Evolutionary conservation across 2,888 invertebrate species (phyloP), one percentile per base, ranked within the genome.

Genomic region (Pediacus dermestoides): DNA sequence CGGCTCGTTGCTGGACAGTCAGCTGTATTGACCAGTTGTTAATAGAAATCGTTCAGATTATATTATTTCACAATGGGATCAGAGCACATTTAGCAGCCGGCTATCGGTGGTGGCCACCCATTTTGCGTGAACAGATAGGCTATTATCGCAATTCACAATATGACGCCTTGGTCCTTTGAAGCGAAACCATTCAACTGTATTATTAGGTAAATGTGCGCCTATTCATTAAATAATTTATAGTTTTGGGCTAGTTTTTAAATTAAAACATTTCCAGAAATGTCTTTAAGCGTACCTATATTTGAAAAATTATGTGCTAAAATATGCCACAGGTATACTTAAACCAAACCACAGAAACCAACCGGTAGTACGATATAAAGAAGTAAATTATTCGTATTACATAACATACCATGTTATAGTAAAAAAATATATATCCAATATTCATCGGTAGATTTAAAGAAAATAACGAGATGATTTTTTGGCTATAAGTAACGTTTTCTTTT

Each of bases 161-260:
- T 37, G 43, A 36, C 39, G 39, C 30, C 39, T 39, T n/a, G 27
- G 26, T 12, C 31, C 36, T 39, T 33, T 26, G 23, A 25, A 30
- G 22, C 30, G 33, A 37, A 32, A 37, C 44, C 30, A 30, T 35
- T 39, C 33, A 14, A 16, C 39, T 27, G 37, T 44, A 16, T 36
- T 30, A 43, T 44, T 44, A 40, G 26, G 16, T 23, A 15, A 26
- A 34, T 33, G 33, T 44, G 44, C 39, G 44, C 39, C 44, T 10
- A 40, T 44, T 44, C 43, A 39, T 43, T 43, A 43, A 6, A 32
- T 43, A 43, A 43, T 43, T 43, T 43, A 43, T 33, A 32, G 39
- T 23, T 39, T 36, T 36, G 10, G 16, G 28, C 33, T 25, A 16
- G 18, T 22, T 12, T 26, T n/a, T n/a, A n/a, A 35, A 39, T 36